A percentile compares a stretch with the other conserved stretches of the same genome.
Evolutionary conservation across 1,140 invertebrate genomes (phyloP).

Genomic region (Micrasema minimum): DNA sequence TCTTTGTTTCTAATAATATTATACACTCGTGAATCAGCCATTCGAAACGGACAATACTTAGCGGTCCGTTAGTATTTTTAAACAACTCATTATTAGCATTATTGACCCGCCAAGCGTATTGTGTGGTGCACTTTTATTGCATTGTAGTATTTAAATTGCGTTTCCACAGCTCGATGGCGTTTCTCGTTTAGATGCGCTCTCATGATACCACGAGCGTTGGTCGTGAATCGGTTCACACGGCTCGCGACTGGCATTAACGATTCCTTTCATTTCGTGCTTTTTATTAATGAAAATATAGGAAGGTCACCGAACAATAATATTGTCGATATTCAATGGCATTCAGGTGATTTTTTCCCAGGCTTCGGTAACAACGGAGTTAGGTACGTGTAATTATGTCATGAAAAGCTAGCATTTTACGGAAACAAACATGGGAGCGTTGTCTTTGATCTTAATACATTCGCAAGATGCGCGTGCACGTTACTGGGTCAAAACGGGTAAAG

Average conservation of each 20-base stretch:
- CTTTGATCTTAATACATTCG: not conserved
- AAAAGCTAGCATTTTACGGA: slow-evolving; percentile 13
- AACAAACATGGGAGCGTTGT: not conserved
- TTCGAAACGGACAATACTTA: slow-evolving; percentile 13
- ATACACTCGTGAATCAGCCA: slow-evolving; percentile 9
- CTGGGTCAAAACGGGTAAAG: no score
- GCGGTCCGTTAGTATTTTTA: slow-evolving; percentile 17
- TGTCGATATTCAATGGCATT: slow-evolving; percentile 35
- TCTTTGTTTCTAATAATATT: slow-evolving; percentile 15
- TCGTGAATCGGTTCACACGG: slow-evolving; percentile 44
- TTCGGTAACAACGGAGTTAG: slow-evolving; percentile 10
- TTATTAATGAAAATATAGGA: slow-evolving; percentile 39
- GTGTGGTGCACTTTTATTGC: slow-evolving; percentile 34
- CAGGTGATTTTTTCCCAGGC: slow-evolving; percentile 27
- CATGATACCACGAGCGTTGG: slow-evolving; percentile 22
- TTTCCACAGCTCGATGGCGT: slow-evolving; percentile 34
- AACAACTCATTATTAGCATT: slow-evolving; percentile 33
- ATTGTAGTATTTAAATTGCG: slow-evolving; percentile 42
- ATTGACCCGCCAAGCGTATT: slow-evolving; percentile 27
- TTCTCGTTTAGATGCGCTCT: slow-evolving; percentile 40
- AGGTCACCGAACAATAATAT: slow-evolving; percentile 35
- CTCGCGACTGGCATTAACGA: slow-evolving; percentile 31
- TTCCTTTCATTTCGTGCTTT: slow-evolving; percentile 44
- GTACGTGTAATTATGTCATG: slow-evolving; percentile 7
- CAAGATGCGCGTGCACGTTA: no score